Evolutionary conservation across 2,888 invertebrate species (phyloP).

Genomic region (Platycnemis pennipes): DNA sequence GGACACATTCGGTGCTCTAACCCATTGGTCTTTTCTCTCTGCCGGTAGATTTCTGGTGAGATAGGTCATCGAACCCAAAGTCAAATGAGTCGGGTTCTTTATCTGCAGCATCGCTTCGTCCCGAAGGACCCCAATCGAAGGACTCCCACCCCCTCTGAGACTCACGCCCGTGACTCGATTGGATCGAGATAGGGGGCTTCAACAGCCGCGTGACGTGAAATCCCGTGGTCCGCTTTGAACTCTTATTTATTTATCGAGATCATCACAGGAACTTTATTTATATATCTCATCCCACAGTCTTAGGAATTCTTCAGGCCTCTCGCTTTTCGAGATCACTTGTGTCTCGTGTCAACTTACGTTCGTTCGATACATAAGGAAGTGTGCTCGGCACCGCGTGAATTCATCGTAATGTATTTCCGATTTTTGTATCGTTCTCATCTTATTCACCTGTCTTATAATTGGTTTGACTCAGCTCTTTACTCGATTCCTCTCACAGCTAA

Average conservation of each 20-base stretch:
- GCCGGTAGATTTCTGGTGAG: neutral
- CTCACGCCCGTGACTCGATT: neutral
- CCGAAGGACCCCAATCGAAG: neutral
- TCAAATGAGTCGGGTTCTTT: neutral
- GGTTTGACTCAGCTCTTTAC: no score
- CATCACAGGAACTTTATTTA: no score
- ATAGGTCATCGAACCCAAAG: neutral
- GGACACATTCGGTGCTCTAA: neutral
- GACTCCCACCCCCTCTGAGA: neutral
- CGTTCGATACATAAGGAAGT: no score
- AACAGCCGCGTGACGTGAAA: neutral
- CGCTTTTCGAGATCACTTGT: no score
- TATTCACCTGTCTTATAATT: no score
- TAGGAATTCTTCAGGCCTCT: no score
- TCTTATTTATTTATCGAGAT: neutral
- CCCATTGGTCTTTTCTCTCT: neutral
- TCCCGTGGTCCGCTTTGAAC: neutral
- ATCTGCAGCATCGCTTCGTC: neutral
- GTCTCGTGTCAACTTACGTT: no score
- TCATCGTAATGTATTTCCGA: no score
- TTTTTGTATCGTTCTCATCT: no score
- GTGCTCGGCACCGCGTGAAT: no score
- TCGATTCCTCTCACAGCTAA: no score
- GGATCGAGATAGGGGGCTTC: neutral
- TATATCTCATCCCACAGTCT: no score